Evolutionary conservation across 1,140 invertebrate species (phyloP).

Genomic region (Drosophila subpulchrella): DNA sequence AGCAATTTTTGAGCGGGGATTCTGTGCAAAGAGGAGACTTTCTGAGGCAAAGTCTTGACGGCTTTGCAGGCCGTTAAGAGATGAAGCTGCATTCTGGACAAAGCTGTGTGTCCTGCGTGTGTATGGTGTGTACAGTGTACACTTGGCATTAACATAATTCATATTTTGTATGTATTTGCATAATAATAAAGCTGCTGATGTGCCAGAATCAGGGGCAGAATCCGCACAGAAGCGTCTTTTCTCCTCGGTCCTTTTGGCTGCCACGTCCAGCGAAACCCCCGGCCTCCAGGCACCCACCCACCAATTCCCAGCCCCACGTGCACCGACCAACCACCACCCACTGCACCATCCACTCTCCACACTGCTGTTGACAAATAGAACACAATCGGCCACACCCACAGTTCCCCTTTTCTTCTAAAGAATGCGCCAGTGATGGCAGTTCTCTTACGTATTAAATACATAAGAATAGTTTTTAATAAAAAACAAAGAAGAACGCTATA

Average conservation of each 20-base stretch:
- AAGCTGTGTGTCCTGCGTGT: conserved; percentile 23
- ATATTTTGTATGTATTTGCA: conserved; percentile 79
- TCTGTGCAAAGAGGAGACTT: conserved; percentile 8
- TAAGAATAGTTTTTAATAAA: too few relatives aligned
- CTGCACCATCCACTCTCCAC: conserved; percentile 3
- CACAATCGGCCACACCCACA: conserved; percentile 59
- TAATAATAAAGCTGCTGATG: conserved; percentile 78
- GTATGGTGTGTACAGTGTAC: conserved; percentile 54
- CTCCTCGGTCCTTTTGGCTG: conserved; percentile 62
- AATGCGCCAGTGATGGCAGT: conserved; percentile 18
- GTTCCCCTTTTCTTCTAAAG: neutral
- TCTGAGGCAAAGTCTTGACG: conserved; percentile 38
- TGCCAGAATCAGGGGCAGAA: conserved; percentile 61
- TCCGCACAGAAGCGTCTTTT: conserved; percentile 39
- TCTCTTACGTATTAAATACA: neutral
- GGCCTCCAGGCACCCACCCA: neutral
- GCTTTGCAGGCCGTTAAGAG: conserved; percentile 57
- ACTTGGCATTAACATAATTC: conserved; percentile 75
- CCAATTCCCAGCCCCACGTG: neutral
- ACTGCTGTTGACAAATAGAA: conserved; percentile 70
- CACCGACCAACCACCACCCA: neutral
- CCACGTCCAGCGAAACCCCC: conserved; percentile 42
- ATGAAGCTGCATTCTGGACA: conserved; percentile 31
- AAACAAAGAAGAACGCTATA: too few relatives aligned
- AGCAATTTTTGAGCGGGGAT: conserved; percentile 20